Conservation (phyloP, 2,113 vertebrate species). For the Anser cygnoides region DNA sequence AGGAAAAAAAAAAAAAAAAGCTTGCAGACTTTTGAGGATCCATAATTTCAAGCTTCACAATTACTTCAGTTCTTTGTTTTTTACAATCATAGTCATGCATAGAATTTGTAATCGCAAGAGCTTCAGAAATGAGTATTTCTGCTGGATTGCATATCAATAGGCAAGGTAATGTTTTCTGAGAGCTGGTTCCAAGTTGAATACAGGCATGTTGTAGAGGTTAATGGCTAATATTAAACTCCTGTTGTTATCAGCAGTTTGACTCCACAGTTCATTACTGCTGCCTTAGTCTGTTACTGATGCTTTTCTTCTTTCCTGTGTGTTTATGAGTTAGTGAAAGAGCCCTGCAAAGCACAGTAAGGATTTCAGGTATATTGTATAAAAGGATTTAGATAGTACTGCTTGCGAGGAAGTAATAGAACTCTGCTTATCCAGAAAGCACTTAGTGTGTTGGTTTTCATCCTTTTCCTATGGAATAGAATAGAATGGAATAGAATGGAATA, state of each 20-base stretch:
- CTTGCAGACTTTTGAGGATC: background rate
- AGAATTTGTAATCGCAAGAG: background rate
- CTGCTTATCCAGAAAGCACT: background rate
- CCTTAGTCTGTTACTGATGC: background rate
- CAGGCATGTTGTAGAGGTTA: constrained; percentile 31
- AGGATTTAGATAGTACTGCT: background rate
- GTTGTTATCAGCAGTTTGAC: constrained; percentile 34
- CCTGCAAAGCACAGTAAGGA: background rate
- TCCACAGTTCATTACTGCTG: constrained; percentile 41
- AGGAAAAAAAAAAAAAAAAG: background rate
- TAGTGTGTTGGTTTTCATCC: background rate
- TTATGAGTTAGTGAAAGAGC: background rate
- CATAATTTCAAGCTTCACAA: background rate
- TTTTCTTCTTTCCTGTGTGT: background rate
- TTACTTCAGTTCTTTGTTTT: background rate
- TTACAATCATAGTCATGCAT: background rate
- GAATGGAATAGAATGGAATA: no score
- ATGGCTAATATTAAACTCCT: constrained; percentile 41
- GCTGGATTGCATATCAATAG: background rate
- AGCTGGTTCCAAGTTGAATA: background rate
- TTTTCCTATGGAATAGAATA: background rate
- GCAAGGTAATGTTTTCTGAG: background rate
- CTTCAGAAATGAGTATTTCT: background rate
- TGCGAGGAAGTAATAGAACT: background rate
- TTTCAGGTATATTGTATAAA: background rate